Evolutionary conservation across 2,888 invertebrate species (phyloP), one percentile per base, ranked within the genome.

Genomic region (Lasioglossum zephyrum): DNA sequence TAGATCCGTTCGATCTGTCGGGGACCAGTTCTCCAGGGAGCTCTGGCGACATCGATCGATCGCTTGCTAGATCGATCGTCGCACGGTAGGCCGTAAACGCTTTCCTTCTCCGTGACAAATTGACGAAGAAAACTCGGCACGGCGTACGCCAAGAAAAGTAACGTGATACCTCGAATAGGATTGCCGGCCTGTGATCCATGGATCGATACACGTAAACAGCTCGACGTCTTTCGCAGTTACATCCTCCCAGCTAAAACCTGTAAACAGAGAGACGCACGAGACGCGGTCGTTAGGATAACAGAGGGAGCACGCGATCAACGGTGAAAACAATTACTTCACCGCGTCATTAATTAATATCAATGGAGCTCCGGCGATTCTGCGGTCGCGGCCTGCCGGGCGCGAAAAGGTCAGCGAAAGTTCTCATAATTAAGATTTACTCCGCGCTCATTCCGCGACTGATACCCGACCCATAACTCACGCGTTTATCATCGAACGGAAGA

Each of bases 31-130:
- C 83, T 84, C 84, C 63, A 70, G 41, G 60, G 73, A 44, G 41
- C 31, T 75, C 53, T n/a, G 60, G 60, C 84, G 83, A 78, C 69
- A 44, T 74, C 79, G 81, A 78, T 69, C 53, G 31, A 74, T 5
- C 66, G 36, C 9, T 39, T 36, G 69, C 36, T 47, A 79, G 77
- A 81, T 74, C 73, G 82, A 63, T 75, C 57, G 79, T 41, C 41
- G 73, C 73, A 63, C 70, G 53, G 77, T 22, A 53, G n/a, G 86
- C 77, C 86, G 89, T 76, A 80, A 85, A 53, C 85, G 87, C 74
- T 88, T 89, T 78, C 86, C 86, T 89, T 86, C 88, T 88, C 84
- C 79, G 86, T 76, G 83, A 86, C 80, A 87, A 89, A 82, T 80
- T 57, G 89, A 77, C 74, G 82, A 73, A 69, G 88, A 89, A 89